These are phyloP conservation scores for Drosophila peninsularis DNA, from an alignment of 2,888 invertebrate species.

Conservation along the genomic window DNA sequence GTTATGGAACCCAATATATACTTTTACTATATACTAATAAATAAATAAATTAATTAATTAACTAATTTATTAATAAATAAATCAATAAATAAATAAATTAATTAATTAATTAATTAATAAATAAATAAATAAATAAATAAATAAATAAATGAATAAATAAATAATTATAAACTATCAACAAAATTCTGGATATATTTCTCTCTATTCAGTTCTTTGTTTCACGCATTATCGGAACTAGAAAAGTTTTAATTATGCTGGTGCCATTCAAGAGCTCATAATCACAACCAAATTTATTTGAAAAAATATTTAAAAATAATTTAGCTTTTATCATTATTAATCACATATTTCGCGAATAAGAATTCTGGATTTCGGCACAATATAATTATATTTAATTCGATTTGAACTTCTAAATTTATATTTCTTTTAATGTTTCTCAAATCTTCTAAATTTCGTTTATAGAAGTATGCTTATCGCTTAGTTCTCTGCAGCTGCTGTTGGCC, in stretches of 20 bases:
- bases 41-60: too few species aligned
- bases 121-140: too few species aligned
- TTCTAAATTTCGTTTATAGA: background rate
- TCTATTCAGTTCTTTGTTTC: background rate
- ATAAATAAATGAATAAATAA: too few species aligned
- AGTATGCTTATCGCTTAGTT: slow-evolving; percentile 3
- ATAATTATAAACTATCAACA: too few species aligned
- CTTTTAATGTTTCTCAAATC: background rate
- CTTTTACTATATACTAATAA: background rate
- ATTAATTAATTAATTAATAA: too few species aligned
- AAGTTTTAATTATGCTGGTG: background rate
- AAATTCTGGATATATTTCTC: background rate
- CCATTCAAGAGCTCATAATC: background rate
- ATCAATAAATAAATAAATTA: too few species aligned
- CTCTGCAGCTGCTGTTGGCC: slow-evolving; percentile 35
- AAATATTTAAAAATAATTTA: background rate
- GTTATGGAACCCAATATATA: background rate
- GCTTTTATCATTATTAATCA: background rate
- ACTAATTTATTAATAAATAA: too few species aligned
- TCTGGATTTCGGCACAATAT: too few species aligned
- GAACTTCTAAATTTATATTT: background rate
- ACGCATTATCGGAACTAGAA: background rate
- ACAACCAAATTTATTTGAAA: background rate
- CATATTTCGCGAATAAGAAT: background rate
- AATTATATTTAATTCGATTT: background rate